Conservation (phyloP, 2,888 invertebrate genomes). For the Cenopis cana region DNA sequence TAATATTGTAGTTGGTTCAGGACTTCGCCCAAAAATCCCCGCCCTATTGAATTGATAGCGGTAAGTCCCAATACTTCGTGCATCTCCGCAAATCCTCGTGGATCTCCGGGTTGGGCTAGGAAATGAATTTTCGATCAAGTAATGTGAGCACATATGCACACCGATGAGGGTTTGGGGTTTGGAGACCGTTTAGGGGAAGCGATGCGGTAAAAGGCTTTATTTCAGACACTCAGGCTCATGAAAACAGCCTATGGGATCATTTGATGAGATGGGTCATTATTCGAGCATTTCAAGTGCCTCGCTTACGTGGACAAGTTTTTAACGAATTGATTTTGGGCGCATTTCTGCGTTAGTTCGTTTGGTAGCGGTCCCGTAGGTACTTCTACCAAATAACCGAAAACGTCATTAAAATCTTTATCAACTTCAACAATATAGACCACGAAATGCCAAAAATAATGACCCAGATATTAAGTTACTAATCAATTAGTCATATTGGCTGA, state of each 20-base stretch:
- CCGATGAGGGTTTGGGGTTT: conserved; percentile 3
- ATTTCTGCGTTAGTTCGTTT: too few relatives aligned
- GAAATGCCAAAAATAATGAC: too few relatives aligned
- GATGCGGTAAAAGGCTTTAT: background rate
- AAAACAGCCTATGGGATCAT: background rate
- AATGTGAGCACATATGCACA: conserved; percentile 9
- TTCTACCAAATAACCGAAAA: too few relatives aligned
- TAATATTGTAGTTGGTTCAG: background rate
- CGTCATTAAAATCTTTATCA: too few relatives aligned
- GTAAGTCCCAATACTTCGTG: conserved; percentile 16
- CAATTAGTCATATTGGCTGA: too few relatives aligned
- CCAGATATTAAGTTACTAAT: too few relatives aligned
- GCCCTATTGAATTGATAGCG: background rate
- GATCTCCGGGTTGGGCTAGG: conserved; percentile 11
- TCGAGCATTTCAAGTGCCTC: too few relatives aligned
- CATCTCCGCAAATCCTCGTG: conserved; percentile 25
- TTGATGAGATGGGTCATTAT: too few relatives aligned
- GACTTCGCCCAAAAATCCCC: background rate
- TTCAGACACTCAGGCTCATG: background rate
- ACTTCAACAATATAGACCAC: too few relatives aligned
- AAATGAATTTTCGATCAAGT: conserved; percentile 19
- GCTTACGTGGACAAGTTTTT: too few relatives aligned
- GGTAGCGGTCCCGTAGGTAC: too few relatives aligned
- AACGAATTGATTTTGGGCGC: too few relatives aligned
- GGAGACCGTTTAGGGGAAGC: background rate